Conservation (phyloP, 2,797 vertebrate species). For the Chanos chanos region DNA sequence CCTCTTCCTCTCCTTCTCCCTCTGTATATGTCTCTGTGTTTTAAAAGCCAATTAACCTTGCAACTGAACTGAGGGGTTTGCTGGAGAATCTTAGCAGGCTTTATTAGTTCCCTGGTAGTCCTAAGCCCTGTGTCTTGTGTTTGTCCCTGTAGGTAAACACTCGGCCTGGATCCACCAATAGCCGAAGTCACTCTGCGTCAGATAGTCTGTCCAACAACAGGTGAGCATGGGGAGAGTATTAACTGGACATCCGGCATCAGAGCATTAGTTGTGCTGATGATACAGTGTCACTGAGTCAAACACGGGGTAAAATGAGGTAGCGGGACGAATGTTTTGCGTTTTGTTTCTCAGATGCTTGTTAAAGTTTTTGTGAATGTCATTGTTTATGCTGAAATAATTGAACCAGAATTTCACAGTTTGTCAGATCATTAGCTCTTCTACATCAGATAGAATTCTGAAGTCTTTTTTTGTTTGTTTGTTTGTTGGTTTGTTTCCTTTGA, state of each 20-base stretch:
- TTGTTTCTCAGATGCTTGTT: too few species aligned
- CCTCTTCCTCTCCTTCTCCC: slow-evolving; percentile 16
- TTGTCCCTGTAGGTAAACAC: slow-evolving; percentile 87
- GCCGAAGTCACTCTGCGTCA: slow-evolving; percentile 71
- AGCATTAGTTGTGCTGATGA: too few species aligned
- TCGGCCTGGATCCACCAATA: slow-evolving; percentile 80
- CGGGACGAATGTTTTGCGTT: too few species aligned
- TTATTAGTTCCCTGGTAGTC: slow-evolving; percentile 72
- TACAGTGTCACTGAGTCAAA: too few species aligned
- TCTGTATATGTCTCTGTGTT: slow-evolving; percentile 1
- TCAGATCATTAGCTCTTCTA: too few species aligned
- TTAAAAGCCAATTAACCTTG: slow-evolving; percentile 81
- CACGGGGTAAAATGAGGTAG: too few species aligned
- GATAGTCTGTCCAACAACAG: slow-evolving; percentile 89
- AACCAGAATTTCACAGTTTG: too few species aligned
- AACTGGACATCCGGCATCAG: too few species aligned
- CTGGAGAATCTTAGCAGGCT: slow-evolving; percentile 69
- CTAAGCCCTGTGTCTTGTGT: slow-evolving; percentile 38
- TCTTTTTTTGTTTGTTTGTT: too few species aligned
- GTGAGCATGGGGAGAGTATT: slow-evolving; percentile 74
- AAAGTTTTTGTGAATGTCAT: too few species aligned
- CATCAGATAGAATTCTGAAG: not conserved
- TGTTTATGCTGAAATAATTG: too few species aligned
- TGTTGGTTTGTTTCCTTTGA: slow-evolving; percentile 21
- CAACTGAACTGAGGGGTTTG: slow-evolving; percentile 65